Conservation (phyloP, 1,140 invertebrate genomes). For the Rhagoletis zephyria region DNA sequence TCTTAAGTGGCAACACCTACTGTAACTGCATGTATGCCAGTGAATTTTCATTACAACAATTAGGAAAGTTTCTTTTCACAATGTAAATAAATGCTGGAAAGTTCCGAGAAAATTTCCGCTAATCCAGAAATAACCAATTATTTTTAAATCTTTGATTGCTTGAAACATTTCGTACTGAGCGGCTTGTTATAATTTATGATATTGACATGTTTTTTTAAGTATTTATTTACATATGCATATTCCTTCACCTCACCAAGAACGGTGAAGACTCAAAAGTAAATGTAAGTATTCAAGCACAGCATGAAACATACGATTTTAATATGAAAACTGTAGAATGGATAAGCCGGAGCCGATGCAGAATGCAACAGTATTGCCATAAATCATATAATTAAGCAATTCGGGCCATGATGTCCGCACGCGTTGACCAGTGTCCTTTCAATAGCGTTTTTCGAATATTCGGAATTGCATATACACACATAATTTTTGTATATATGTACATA, state of each 20-base stretch:
- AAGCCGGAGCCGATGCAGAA: not conserved
- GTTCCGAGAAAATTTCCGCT: too few species aligned
- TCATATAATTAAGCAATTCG: constrained; percentile 33
- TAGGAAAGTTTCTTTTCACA: too few species aligned
- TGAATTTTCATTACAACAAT: too few species aligned
- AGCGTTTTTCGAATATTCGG: not conserved
- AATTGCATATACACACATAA: too few species aligned
- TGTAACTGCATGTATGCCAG: too few species aligned
- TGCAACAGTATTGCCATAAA: not conserved
- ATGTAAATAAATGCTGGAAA: too few species aligned
- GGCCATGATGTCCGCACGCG: not conserved
- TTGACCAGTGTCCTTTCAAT: not conserved
- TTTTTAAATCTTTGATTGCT: not conserved
- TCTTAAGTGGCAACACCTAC: too few species aligned
- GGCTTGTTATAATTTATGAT: constrained; percentile 20
- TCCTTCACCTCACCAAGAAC: too few species aligned
- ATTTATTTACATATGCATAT: too few species aligned
- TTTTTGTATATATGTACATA: not conserved
- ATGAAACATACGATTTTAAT: not conserved
- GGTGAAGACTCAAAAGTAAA: not conserved
- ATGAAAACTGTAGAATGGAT: not conserved
- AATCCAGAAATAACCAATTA: too few species aligned
- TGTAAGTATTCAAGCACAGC: not conserved
- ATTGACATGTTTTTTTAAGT: not conserved
- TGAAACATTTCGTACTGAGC: not conserved